Evolutionary conservation across 35 echinoderm and acorn worm species (phyloP).

Genomic region (Anneissia japonica): DNA sequence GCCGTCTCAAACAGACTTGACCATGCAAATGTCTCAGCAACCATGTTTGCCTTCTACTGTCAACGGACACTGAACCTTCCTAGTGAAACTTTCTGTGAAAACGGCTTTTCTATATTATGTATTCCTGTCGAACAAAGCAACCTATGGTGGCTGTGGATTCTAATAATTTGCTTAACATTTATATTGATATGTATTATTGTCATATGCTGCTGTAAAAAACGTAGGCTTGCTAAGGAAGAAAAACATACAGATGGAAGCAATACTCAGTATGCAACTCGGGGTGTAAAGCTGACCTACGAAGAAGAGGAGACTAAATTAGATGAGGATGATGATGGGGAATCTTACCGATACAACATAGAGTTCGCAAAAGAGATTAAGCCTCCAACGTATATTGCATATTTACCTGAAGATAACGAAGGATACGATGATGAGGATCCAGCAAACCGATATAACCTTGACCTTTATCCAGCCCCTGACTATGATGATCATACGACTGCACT

Average conservation of each 20-base stretch:
- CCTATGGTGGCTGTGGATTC: not conserved
- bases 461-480: too few species aligned
- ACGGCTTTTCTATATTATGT: not conserved
- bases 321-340: too few species aligned
- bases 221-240: not conserved
- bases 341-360: not conserved
- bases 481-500: too few species aligned
- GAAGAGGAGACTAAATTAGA: not conserved
- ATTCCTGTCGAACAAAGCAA: not conserved
- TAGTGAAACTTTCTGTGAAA: not conserved
- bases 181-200: not conserved
- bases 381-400: too few species aligned
- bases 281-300: not conserved
- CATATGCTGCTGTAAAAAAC: not conserved
- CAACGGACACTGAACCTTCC: not conserved
- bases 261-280: too few species aligned
- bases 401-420: too few species aligned
- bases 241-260: not conserved
- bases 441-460: too few species aligned
- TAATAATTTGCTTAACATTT: not conserved
- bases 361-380: not conserved
- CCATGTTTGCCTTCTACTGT: slow-evolving; percentile 8
- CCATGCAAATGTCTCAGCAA: not conserved
- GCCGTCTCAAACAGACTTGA: not conserved
- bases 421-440: too few species aligned